Percentiles rank a stretch among this genome's conserved stretches.
These are phyloP conservation scores for Muscicapa comitata DNA, from an alignment of 2,797 vertebrate species.

Conservation along the genomic window DNA sequence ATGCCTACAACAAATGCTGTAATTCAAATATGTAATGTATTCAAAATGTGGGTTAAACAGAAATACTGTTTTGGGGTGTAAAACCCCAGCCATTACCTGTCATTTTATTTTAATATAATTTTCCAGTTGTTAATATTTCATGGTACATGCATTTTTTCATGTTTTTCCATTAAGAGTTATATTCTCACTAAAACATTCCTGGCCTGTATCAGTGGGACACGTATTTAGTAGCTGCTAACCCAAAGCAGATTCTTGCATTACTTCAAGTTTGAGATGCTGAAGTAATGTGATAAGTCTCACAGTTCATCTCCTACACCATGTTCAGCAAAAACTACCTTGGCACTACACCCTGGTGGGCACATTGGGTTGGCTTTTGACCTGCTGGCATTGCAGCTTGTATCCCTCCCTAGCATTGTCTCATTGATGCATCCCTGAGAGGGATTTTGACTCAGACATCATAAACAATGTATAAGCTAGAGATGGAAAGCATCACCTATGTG, in stretches of 20 bases:
- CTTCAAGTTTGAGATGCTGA: background rate
- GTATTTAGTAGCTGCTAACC: background rate
- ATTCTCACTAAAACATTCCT: background rate
- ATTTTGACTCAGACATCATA: background rate
- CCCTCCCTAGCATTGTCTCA: background rate
- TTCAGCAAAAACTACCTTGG: background rate
- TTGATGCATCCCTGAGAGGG: accelerated
- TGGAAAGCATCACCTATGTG: background rate
- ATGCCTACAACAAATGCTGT: background rate
- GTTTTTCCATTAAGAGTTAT: background rate
- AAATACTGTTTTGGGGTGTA: background rate
- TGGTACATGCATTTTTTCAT: accelerated
- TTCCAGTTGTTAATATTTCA: background rate
- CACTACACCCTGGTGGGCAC: background rate
- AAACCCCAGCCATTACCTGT: background rate
- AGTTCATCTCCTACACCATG: background rate
- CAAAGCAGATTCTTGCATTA: background rate
- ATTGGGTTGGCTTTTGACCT: background rate
- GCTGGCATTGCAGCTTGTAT: background rate
- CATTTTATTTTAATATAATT: background rate
- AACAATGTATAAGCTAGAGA: background rate
- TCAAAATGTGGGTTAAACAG: background rate
- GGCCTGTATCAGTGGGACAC: background rate
- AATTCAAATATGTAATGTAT: background rate
- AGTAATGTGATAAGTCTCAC: background rate